Evolutionary conservation across 92 coral and sea anemone genomes (phyloP).

Genomic region (Isaurus tuberculatus): DNA sequence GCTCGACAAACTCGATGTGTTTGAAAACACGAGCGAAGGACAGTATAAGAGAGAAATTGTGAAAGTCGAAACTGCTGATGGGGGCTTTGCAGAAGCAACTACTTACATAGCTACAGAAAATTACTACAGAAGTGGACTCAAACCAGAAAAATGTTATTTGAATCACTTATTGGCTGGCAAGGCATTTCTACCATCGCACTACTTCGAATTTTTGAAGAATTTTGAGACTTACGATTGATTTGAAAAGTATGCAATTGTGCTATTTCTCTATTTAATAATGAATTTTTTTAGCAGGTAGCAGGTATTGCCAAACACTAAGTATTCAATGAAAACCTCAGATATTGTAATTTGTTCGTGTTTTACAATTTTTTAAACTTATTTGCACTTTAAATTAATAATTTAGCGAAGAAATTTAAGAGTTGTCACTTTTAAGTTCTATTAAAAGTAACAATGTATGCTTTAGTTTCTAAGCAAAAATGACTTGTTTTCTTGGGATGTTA

Average conservation of each 20-base stretch:
- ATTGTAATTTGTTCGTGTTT: too few relatives aligned
- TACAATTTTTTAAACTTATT: background rate
- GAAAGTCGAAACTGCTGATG: slow-evolving; percentile 56
- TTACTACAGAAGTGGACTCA: slow-evolving; percentile 63
- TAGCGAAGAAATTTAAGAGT: too few relatives aligned
- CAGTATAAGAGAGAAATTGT: slow-evolving; percentile 63
- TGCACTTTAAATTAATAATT: background rate
- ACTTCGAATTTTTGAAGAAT: slow-evolving; percentile 58
- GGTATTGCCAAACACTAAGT: too few relatives aligned
- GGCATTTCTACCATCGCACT: slow-evolving; percentile 71
- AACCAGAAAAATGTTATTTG: slow-evolving; percentile 68
- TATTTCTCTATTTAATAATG: too few relatives aligned
- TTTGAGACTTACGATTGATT: slow-evolving; percentile 56
- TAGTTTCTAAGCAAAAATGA: too few relatives aligned
- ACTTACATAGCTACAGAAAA: slow-evolving; percentile 64
- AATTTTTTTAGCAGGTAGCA: too few relatives aligned
- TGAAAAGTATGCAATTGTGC: background rate
- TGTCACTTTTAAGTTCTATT: too few relatives aligned
- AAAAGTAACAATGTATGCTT: too few relatives aligned
- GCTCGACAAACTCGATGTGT: slow-evolving; percentile 72
- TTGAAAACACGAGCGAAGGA: slow-evolving; percentile 73
- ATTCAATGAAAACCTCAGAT: too few relatives aligned
- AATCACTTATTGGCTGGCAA: slow-evolving; percentile 70
- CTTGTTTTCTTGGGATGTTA: too few relatives aligned
- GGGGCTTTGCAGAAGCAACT: slow-evolving; percentile 60